phyloP scores from a whole-genome alignment of 1,140 invertebrate species.

The Eumaeus atala region DNA sequence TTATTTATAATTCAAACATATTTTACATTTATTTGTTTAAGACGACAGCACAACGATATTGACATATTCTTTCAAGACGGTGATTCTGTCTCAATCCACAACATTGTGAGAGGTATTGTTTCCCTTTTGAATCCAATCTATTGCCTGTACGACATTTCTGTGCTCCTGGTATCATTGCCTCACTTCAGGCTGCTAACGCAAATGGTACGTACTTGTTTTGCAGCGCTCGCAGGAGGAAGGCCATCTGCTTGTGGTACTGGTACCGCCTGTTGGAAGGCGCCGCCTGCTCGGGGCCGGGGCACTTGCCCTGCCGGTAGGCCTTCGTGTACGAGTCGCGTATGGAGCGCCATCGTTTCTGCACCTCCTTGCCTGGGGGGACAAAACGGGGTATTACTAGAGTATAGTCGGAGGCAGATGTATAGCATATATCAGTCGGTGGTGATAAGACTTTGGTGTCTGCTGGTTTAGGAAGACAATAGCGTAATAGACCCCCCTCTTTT shows the following conservation, averaged over 20 bases:
- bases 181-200: background rate
- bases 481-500: too few species aligned
- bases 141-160: background rate
- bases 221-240: slow-evolving; percentile 48
- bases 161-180: background rate
- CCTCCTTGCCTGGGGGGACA: slow-evolving; percentile 46
- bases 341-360: slow-evolving; percentile 61
- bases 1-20: too few species aligned
- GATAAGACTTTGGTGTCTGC: too few species aligned
- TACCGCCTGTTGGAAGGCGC: slow-evolving; percentile 44
- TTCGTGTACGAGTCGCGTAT: slow-evolving; percentile 65
- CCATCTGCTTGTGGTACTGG: slow-evolving; percentile 56
- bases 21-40: too few species aligned
- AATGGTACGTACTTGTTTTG: slow-evolving; percentile 52
- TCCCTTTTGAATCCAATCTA: background rate
- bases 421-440: too few species aligned
- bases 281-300: slow-evolving; percentile 46
- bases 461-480: too few species aligned
- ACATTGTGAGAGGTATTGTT: too few species aligned
- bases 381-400: background rate
- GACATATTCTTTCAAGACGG: too few species aligned
- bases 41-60: too few species aligned
- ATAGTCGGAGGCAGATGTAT: background rate
- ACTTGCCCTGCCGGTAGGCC: slow-evolving; percentile 57
- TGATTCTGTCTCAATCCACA: too few species aligned